These are phyloP conservation scores for Oryctolagus cuniculus DNA, from an alignment of 2,113 vertebrate genomes.

Conservation along the genomic window mOryCun1.1 NC_091440.1:16056501-16057000, in stretches of 20 bases:
- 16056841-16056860: conserved; percentile 2
- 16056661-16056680: neutral
- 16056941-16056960: conserved; percentile 66
- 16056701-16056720: conserved; percentile 66
- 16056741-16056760: neutral
- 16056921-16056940: neutral
- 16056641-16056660: neutral
- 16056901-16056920: conserved; percentile 31
- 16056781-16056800: conserved; percentile 26
- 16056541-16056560: neutral
- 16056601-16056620: neutral
- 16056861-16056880: conserved; percentile 19
- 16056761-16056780: conserved; percentile 29
- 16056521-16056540: neutral
- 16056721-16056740: conserved; percentile 45
- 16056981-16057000: neutral
- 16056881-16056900: conserved; percentile 47
- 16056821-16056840: neutral
- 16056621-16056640: neutral
- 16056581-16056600: neutral
- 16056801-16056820: conserved; percentile 55
- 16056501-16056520: neutral
- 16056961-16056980: conserved; percentile 38
- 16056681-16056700: conserved; percentile 8
- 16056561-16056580: neutral